phyloP scores from a whole-genome alignment of 2,888 invertebrate species.

The Aradus depressus region DNA sequence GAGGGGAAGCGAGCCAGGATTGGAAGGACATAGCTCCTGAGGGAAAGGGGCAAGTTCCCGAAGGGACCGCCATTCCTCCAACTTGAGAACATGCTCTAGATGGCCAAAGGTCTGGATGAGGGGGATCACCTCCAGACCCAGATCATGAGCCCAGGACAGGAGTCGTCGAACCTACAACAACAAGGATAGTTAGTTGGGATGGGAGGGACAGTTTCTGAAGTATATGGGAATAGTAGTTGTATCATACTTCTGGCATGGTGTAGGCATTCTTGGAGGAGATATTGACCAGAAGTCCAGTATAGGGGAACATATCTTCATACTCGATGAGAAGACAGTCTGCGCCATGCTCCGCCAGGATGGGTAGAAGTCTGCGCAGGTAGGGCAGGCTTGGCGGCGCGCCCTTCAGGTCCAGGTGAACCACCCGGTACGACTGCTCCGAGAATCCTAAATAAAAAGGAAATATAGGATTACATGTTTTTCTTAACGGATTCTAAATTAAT shows the following conservation, averaged over 20 bases:
- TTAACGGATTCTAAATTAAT: too few relatives aligned
- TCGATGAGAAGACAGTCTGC: conserved; percentile 47
- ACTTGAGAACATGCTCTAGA: conserved; percentile 41
- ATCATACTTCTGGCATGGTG: conserved; percentile 34
- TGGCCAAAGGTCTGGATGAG: conserved; percentile 44
- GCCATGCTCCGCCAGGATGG: conserved; percentile 34
- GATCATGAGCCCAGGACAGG: conserved; percentile 31
- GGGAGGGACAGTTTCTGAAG: too few relatives aligned
- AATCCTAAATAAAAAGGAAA: too few relatives aligned
- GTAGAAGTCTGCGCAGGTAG: conserved; percentile 35
- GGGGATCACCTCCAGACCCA: conserved; percentile 40
- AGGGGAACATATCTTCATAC: conserved; percentile 53
- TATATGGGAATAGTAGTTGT: too few relatives aligned
- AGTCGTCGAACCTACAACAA: conserved; percentile 32
- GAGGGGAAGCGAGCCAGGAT: conserved; percentile 35
- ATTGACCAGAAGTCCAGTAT: conserved; percentile 35
- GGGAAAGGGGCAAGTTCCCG: conserved; percentile 38
- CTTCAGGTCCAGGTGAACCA: conserved; percentile 43
- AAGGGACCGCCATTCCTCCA: conserved; percentile 36
- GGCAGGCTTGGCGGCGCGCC: conserved; percentile 41
- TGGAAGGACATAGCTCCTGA: conserved; percentile 41
- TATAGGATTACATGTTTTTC: too few relatives aligned
- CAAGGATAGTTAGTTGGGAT: conserved; percentile 23
- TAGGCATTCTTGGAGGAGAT: conserved; percentile 39
- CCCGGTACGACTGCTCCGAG: conserved; percentile 14